A percentile compares a stretch with the other conserved stretches of the same genome.
These are phyloP conservation scores for Seira sanloemensis DNA, from an alignment of 2,888 invertebrate genomes.

Conservation along the genomic window DNA sequence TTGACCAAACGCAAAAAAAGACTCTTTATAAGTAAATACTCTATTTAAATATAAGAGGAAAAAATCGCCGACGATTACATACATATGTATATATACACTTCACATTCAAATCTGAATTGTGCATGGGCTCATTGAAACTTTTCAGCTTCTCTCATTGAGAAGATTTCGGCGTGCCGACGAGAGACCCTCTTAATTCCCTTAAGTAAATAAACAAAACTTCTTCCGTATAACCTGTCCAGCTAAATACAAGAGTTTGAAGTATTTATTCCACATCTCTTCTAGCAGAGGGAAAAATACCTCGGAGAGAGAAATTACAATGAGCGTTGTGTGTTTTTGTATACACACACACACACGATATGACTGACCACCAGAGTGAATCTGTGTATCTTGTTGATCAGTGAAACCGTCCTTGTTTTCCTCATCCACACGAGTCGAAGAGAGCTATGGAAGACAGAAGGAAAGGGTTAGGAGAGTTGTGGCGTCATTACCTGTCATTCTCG, in stretches of 20 bases:
- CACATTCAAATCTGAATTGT: slow-evolving; percentile 15
- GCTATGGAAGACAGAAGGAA: slow-evolving; percentile 9
- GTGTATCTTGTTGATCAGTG: slow-evolving; percentile 56
- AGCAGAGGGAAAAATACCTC: not conserved
- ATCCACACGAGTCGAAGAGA: slow-evolving; percentile 21
- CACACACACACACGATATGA: too few relatives aligned
- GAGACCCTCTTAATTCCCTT: slow-evolving; percentile 1
- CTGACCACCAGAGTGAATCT: slow-evolving; percentile 56
- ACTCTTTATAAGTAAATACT: not conserved
- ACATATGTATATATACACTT: not conserved
- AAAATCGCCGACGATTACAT: not conserved
- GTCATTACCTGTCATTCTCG: slow-evolving; percentile 65
- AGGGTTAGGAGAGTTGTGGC: slow-evolving; percentile 53
- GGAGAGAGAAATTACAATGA: not conserved
- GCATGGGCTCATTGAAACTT: slow-evolving; percentile 12
- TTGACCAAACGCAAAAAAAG: not conserved
- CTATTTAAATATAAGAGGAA: not conserved
- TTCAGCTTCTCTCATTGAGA: slow-evolving; percentile 38
- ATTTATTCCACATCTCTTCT: not conserved
- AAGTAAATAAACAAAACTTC: slow-evolving; percentile 11
- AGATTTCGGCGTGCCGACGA: slow-evolving; percentile 48
- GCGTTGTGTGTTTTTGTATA: not conserved
- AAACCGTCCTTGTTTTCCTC: slow-evolving; percentile 48
- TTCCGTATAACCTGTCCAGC: not conserved
- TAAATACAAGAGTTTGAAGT: not conserved